Conservation (phyloP, 2,797 vertebrate genomes). For the Peromyscus melanophrys region DNA sequence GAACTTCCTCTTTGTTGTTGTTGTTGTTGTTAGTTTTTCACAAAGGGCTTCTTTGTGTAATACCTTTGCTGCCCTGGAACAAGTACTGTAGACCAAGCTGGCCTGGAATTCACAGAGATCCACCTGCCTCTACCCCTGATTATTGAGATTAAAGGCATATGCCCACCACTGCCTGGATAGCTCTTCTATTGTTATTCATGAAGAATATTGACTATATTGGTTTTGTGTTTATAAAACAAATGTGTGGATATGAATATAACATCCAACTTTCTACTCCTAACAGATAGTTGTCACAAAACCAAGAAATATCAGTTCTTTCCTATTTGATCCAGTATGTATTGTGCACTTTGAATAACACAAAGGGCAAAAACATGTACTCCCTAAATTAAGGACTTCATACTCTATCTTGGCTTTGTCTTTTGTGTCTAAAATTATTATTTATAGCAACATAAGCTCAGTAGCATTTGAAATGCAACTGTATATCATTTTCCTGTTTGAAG, state of each 20-base stretch:
- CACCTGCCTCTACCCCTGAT: neutral
- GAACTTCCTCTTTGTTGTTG: neutral
- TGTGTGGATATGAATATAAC: neutral
- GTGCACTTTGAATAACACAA: constrained; percentile 21
- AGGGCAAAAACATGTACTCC: neutral
- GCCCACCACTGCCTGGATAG: neutral
- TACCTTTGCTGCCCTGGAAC: neutral
- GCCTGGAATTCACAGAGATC: neutral
- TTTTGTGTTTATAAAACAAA: neutral
- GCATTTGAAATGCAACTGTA: neutral
- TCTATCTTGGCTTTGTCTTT: neutral
- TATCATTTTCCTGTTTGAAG: neutral
- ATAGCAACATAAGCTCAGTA: neutral
- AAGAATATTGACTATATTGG: neutral
- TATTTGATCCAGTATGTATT: constrained; percentile 35
- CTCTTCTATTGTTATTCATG: neutral
- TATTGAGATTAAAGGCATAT: neutral
- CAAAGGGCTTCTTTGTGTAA: neutral
- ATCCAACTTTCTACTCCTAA: neutral
- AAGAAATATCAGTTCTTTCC: constrained; percentile 21
- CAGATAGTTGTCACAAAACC: neutral
- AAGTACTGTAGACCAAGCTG: neutral
- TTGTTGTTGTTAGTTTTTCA: neutral
- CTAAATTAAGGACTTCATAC: neutral
- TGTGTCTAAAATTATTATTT: constrained; percentile 48